Conservation (phyloP, 2,797 vertebrate genomes). For the Tympanoctomys barrerae region DNA sequence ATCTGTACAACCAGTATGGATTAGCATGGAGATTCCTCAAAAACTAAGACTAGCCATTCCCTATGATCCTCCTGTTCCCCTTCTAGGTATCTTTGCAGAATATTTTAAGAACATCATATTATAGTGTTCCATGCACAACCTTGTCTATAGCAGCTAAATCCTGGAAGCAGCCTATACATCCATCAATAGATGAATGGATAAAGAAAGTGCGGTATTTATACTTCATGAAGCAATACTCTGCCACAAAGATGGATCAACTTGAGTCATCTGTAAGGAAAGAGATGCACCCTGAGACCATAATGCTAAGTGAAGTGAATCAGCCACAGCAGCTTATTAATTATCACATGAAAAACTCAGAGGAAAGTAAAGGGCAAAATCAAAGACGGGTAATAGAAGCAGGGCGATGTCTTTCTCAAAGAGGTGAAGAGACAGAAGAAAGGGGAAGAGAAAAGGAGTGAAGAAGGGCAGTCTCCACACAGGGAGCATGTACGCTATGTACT, state of each 20-base stretch:
- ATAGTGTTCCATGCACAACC: neutral
- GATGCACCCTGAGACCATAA: neutral
- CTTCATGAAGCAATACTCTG: neutral
- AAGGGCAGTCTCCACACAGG: neutral
- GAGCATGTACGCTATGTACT: neutral
- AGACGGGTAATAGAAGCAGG: neutral
- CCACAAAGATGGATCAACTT: neutral
- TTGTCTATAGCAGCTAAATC: neutral
- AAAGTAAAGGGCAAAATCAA: neutral
- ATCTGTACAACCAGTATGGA: neutral
- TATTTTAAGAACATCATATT: neutral
- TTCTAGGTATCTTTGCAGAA: neutral
- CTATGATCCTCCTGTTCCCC: neutral
- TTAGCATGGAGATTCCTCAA: neutral
- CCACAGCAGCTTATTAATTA: neutral
- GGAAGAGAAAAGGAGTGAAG: neutral
- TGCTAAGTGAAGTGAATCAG: neutral
- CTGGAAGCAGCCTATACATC: neutral
- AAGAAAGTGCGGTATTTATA: neutral
- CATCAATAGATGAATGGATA: neutral
- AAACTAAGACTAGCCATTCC: neutral
- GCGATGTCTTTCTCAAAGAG: neutral
- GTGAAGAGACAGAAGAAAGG: neutral
- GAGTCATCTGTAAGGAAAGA: neutral
- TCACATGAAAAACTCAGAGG: neutral